phyloP scores from a whole-genome alignment of 2,888 invertebrate genomes.

The Penaeus monodon region DNA sequence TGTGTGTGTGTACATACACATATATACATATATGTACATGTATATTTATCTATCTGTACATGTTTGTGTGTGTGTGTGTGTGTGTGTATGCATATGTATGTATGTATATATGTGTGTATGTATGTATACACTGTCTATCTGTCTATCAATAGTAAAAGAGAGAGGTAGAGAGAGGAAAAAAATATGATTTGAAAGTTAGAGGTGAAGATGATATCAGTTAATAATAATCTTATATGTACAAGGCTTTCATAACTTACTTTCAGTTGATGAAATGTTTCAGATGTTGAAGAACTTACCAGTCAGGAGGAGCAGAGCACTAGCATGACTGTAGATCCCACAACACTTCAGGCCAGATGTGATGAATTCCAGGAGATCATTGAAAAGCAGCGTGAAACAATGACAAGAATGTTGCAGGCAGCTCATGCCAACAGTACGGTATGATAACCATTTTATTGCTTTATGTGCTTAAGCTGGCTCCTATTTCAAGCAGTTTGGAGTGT shows the following conservation, averaged over 20 bases:
- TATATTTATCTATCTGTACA: neutral
- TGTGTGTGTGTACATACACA: no score
- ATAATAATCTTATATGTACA: neutral
- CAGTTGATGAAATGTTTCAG: slow-evolving; percentile 67
- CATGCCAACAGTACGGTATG: slow-evolving; percentile 47
- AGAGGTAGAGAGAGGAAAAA: no score
- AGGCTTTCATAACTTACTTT: neutral
- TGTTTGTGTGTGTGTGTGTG: no score
- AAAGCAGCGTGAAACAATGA: slow-evolving; percentile 52
- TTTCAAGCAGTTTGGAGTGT: no score
- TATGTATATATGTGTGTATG: no score
- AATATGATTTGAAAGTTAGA: no score
- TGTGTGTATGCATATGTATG: no score
- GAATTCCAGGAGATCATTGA: slow-evolving; percentile 44
- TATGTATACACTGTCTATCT: no score
- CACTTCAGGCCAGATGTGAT: slow-evolving; percentile 30
- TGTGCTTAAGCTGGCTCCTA: no score
- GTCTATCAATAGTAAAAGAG: no score
- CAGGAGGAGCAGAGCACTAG: slow-evolving; percentile 19
- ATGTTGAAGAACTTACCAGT: slow-evolving; percentile 72
- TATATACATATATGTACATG: neutral
- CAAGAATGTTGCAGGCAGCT: slow-evolving; percentile 46
- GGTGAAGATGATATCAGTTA: neutral
- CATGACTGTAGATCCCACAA: neutral
- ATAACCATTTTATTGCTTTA: neutral